Percentiles rank a stretch among this genome's conserved stretches.
phyloP scores from a whole-genome alignment of 2,797 vertebrate species.

The Gymnodraco acuticeps region DNA sequence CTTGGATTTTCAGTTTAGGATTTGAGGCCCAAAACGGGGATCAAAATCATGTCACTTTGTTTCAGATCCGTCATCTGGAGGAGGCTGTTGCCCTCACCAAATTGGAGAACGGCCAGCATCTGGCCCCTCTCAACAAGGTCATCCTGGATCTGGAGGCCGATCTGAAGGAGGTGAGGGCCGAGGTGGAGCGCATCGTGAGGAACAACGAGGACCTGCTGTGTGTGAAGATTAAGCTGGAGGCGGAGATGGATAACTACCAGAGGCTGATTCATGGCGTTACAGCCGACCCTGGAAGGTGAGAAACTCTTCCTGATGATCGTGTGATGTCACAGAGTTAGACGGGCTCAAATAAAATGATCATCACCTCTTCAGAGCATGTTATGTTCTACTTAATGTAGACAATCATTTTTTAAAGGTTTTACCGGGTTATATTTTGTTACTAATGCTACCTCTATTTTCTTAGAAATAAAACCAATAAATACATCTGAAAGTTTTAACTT shows the following conservation, averaged over 20 bases:
- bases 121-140: constrained; percentile 80
- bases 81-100: constrained; percentile 68
- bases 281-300: constrained; percentile 81
- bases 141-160: constrained; percentile 84
- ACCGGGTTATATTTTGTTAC: no score
- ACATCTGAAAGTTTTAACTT: neutral
- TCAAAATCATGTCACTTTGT: neutral
- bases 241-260: constrained; percentile 90
- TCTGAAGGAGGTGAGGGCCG: constrained; percentile 82
- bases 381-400: no score
- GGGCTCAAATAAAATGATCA: no score
- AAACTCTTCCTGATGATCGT: neutral
- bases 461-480: no score
- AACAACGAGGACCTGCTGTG: constrained; percentile 89
- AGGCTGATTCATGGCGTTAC: constrained; percentile 82
- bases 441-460: neutral
- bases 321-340: neutral
- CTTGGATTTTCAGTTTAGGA: neutral
- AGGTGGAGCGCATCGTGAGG: constrained; percentile 86
- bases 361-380: no score
- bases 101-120: constrained; percentile 54
- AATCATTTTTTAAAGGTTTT: no score
- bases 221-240: constrained; percentile 86
- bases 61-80: constrained; percentile 82
- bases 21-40: neutral